Conservation (phyloP, 2,888 invertebrate genomes). For the Lissonota sp. region DNA sequence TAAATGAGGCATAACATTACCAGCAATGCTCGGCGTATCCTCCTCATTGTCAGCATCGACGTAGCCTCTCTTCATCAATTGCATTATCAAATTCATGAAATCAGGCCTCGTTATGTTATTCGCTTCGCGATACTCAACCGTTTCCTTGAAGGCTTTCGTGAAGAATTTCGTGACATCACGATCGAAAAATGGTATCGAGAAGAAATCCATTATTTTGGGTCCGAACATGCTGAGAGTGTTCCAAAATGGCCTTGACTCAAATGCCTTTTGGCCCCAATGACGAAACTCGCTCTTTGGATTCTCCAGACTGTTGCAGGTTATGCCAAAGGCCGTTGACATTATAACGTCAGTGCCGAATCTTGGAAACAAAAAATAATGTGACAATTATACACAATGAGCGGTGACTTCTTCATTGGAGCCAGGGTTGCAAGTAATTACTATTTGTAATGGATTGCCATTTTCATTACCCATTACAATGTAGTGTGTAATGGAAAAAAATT, state of each 20-base stretch:
- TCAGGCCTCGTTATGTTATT: conserved; percentile 78
- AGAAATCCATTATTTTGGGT: conserved; percentile 72
- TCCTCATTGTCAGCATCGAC: conserved; percentile 69
- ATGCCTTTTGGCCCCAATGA: conserved; percentile 73
- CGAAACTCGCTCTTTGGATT: conserved; percentile 76
- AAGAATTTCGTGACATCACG: conserved; percentile 78
- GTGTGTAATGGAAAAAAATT: background rate
- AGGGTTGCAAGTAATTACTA: too few species aligned
- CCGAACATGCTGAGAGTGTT: conserved; percentile 69
- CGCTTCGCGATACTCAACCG: conserved; percentile 76
- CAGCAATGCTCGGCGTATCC: conserved; percentile 39
- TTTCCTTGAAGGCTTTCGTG: conserved; percentile 76
- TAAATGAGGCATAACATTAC: conserved; percentile 3
- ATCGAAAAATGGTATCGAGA: conserved; percentile 72
- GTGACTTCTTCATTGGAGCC: too few species aligned
- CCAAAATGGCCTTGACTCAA: conserved; percentile 65
- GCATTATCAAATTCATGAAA: conserved; percentile 81
- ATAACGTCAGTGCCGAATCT: conserved; percentile 77
- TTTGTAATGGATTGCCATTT: too few species aligned
- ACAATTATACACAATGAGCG: too few species aligned
- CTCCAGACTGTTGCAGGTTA: conserved; percentile 73
- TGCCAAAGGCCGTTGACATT: conserved; percentile 77
- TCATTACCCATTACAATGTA: too few species aligned
- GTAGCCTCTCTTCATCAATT: conserved; percentile 76
- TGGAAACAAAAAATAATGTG: background rate